phyloP scores from a whole-genome alignment of 2,888 invertebrate species.

The Pollenia labialis region DNA sequence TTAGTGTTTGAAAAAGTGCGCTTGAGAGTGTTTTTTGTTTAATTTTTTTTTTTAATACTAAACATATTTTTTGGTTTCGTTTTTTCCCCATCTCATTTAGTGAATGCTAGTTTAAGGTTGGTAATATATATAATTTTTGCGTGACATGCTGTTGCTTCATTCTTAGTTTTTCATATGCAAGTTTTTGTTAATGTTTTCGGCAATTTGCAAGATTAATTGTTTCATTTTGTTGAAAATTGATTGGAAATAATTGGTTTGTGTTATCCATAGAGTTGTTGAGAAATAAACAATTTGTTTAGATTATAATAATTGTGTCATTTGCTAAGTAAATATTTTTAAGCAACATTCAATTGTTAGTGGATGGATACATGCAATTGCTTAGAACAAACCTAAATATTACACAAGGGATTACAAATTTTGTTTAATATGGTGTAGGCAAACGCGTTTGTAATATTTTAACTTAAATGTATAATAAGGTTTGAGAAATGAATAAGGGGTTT shows the following conservation, averaged over 20 bases:
- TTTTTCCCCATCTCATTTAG: not conserved
- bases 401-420: not conserved
- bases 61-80: conserved; percentile 11
- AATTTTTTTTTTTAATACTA: conserved; percentile 14
- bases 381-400: conserved; percentile 2
- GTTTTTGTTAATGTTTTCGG: conserved; percentile 20
- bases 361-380: not conserved
- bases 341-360: not conserved
- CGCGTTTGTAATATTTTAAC: no score
- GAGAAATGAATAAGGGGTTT: no score
- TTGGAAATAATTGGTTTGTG: conserved; percentile 36
- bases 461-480: no score
- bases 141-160: conserved; percentile 64
- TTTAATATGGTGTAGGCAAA: no score
- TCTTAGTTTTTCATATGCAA: conserved; percentile 30
- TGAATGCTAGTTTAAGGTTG: conserved; percentile 56
- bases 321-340: not conserved
- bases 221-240: conserved; percentile 50
- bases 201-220: conserved; percentile 67
- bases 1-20: conserved; percentile 1
- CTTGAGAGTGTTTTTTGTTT: conserved; percentile 5
- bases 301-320: conserved; percentile 15
- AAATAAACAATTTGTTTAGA: conserved; percentile 29
- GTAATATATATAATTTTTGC: conserved; percentile 60
- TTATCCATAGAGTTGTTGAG: conserved; percentile 37